A percentile compares a stretch with the other conserved stretches of the same genome.
These are phyloP conservation scores for Sesamia inferens DNA, from an alignment of 2,888 invertebrate species.

Conservation along the genomic window DNA sequence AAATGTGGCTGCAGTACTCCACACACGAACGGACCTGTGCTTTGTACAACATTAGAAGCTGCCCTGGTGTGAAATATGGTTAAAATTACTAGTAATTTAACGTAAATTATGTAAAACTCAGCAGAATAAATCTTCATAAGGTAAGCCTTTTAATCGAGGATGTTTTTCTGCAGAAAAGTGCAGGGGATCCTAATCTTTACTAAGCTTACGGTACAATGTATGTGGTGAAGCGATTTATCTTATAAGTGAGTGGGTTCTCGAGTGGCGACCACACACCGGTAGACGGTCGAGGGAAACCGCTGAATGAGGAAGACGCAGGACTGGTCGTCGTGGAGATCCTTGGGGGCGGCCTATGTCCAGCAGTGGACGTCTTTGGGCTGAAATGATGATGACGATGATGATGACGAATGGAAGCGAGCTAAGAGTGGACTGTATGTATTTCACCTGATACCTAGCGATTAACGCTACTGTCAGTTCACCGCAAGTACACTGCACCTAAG, in stretches of 20 bases:
- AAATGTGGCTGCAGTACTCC: no score
- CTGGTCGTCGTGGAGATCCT: no score
- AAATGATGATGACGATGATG: not conserved
- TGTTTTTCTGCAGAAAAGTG: conserved; percentile 55
- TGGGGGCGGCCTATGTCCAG: no score
- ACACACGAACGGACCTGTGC: no score
- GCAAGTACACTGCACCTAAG: not conserved
- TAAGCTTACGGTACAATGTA: not conserved
- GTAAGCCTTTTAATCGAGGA: conserved; percentile 46
- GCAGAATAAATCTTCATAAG: conserved; percentile 35
- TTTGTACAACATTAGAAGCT: no score
- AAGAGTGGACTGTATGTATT: no score
- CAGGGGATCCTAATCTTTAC: conserved; percentile 51
- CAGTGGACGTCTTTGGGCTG: no score
- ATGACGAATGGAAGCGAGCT: not conserved
- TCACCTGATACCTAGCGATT: not conserved
- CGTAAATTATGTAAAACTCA: conserved; percentile 3
- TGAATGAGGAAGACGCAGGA: no score
- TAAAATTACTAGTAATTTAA: conserved; percentile 8
- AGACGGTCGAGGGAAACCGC: no score
- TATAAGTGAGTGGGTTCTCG: no score
- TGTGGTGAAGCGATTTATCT: conserved; percentile 18
- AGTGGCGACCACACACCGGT: no score
- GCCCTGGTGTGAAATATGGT: no score
- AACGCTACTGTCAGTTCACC: not conserved